phyloP scores from a whole-genome alignment of 2,888 invertebrate genomes.

The Didymodactylos carnosus region DNA sequence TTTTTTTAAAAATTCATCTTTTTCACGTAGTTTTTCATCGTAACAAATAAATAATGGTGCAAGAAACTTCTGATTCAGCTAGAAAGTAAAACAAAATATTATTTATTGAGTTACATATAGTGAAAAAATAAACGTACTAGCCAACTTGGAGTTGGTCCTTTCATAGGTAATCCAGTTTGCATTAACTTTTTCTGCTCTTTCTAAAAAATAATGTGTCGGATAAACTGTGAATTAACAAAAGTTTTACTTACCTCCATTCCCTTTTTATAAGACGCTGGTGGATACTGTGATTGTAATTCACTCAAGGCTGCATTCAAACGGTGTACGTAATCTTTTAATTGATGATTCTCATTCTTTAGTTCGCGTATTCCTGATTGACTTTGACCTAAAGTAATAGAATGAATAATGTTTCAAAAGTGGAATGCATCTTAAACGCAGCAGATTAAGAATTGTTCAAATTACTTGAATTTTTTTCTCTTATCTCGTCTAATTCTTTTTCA shows the following conservation, averaged over 20 bases:
- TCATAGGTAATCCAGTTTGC: constrained; percentile 25
- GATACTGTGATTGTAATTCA: constrained; percentile 26
- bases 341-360: constrained; percentile 25
- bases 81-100: not conserved
- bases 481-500: not conserved
- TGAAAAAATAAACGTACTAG: constrained; percentile 23
- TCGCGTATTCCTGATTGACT: constrained; percentile 18
- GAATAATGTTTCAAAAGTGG: no score
- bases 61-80: constrained; percentile 20
- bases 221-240: no score
- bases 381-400: not conserved
- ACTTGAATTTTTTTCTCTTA: not conserved
- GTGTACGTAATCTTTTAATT: constrained; percentile 24
- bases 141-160: constrained; percentile 32
- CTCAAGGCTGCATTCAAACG: constrained; percentile 29
- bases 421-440: no score
- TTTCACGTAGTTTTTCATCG: constrained; percentile 28
- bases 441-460: no score
- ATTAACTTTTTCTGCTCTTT: constrained; percentile 23
- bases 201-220: not conserved
- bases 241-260: constrained; percentile 2
- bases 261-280: constrained; percentile 19
- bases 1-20: constrained; percentile 22
- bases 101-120: not conserved
- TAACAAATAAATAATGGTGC: constrained; percentile 31